These are phyloP conservation scores for Meghimatium bilineatum DNA, from an alignment of 2,888 invertebrate species.

Conservation along the genomic window DNA sequence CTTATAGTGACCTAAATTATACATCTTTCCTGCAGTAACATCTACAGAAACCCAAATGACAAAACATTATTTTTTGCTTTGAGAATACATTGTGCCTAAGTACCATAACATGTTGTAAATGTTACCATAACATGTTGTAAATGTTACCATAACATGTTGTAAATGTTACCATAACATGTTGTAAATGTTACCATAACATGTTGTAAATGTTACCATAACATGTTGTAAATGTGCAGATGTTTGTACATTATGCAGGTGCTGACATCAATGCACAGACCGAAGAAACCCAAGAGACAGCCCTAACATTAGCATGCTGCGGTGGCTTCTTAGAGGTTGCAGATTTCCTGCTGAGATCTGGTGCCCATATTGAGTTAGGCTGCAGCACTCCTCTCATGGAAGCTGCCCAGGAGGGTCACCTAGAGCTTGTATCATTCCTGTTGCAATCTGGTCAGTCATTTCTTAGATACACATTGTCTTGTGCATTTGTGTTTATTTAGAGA, in stretches of 20 bases:
- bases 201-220: no score
- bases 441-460: constrained; percentile 58
- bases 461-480: neutral
- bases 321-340: constrained; percentile 94
- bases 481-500: neutral
- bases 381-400: constrained; percentile 99
- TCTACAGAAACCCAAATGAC: no score
- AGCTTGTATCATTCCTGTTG: constrained; percentile 84
- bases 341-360: constrained; percentile 95
- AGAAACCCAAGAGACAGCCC: constrained; percentile 97
- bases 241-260: constrained; percentile 81
- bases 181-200: no score
- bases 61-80: no score
- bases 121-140: no score
- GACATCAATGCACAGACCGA: constrained; percentile 99
- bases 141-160: no score
- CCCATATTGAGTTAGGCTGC: constrained; percentile 91
- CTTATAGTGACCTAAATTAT: no score
- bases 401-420: constrained; percentile 96
- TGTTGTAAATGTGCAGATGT: neutral
- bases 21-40: no score
- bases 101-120: no score
- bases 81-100: no score
- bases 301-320: constrained; percentile 97
- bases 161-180: no score